phyloP scores from a whole-genome alignment of 1,140 invertebrate genomes.

The Laupala kohalensis region DNA sequence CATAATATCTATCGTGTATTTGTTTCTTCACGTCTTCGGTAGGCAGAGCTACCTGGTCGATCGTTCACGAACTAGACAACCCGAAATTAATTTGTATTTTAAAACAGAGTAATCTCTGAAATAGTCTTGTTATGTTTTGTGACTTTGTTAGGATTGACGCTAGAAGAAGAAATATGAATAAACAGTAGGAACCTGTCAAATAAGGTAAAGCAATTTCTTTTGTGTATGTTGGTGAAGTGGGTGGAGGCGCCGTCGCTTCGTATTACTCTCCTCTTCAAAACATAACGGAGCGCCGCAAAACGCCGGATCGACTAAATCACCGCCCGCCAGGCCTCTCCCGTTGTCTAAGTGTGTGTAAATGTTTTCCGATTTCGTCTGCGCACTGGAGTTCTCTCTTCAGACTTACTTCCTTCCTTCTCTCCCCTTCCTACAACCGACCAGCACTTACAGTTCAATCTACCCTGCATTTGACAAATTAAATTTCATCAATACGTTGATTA shows the following conservation, averaged over 20 bases:
- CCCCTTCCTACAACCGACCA: not conserved
- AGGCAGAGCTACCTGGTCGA: too few relatives aligned
- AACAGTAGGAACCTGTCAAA: too few relatives aligned
- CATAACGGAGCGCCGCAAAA: not conserved
- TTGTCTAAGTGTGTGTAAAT: not conserved
- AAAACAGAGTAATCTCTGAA: too few relatives aligned
- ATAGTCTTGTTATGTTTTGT: too few relatives aligned
- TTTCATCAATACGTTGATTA: conserved; percentile 15
- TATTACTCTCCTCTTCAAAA: not conserved
- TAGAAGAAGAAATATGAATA: too few relatives aligned
- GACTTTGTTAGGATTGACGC: too few relatives aligned
- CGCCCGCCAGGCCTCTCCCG: not conserved
- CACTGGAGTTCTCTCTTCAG: not conserved
- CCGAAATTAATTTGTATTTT: too few relatives aligned
- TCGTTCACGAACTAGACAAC: too few relatives aligned
- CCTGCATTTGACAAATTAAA: conserved; percentile 14
- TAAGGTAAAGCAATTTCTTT: too few relatives aligned
- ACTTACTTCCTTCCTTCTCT: not conserved
- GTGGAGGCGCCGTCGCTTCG: not conserved
- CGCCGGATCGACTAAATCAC: not conserved
- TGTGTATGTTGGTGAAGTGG: too few relatives aligned
- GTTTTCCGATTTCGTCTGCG: not conserved
- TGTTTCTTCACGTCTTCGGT: too few relatives aligned
- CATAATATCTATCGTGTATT: too few relatives aligned
- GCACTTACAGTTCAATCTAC: conserved; percentile 5